Evolutionary conservation across 2,113 vertebrate genomes (phyloP), one percentile per base, ranked within the genome.

Genomic region (Bubo blakistoni): DNA sequence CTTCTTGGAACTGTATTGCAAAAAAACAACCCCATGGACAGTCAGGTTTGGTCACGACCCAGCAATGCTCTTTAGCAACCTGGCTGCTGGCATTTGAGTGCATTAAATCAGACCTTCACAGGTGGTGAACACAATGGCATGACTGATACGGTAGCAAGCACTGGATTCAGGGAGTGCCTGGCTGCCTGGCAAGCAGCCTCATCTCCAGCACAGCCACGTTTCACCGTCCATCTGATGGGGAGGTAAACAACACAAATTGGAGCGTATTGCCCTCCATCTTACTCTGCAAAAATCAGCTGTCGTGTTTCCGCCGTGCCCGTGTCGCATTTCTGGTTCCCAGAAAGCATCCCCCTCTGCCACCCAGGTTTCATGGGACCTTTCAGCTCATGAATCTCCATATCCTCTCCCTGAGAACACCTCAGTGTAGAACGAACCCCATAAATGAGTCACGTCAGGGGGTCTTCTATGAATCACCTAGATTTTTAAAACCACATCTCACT

Each of bases 281-380:
- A n/a, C 38, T 69, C 44, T 34, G 27, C 54, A 69, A 62, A 89
- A 78, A 51, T 29, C 34, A 61, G 24, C 85, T 86, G 72, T 30
- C 0, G 0, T 4, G 1, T 81, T 82, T 86, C 38, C 85, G 80
- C 46, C 11, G 2, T 66, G 51, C 12, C 44, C 52, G 74, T 79
- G 51, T 46, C 7, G 7, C 17, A 46, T 46, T 46, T 46, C 46
- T 24, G 21, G 12, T 52, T 82, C 71, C 66, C 52, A 63, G 83
- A 25, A 86, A 46, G 26, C 32, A 46, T 12, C 8, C 8, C 21
- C 15, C 0, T 0, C 51, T 86, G 76, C 34, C 57, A 44, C 52
- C 38, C 26, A 25, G 29, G 24, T 44, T 63, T 71, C 3, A 0
- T 70, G 47, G 57, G 29, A 58, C 47, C 32, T 67, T 66, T 88